A percentile compares a stretch with the other conserved stretches of the same genome.
Conservation (phyloP, 2,888 invertebrate species). For the Empis livida region DNA sequence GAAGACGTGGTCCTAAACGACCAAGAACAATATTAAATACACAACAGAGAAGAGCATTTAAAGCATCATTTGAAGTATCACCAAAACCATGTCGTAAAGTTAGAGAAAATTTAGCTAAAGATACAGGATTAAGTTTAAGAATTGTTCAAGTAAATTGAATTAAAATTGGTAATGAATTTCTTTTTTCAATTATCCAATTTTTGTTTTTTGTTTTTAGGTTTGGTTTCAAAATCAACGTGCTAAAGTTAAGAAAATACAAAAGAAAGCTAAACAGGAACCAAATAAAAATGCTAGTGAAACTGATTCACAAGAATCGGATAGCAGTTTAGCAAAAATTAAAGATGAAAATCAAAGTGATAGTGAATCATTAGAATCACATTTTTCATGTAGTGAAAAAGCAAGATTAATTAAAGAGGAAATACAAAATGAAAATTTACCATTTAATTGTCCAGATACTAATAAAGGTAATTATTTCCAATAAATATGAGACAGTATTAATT, state of each 20-base stretch:
- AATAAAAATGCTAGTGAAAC: conserved; percentile 32
- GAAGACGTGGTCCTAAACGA: conserved; percentile 62
- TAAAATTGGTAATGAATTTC: background rate
- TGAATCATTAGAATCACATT: conserved; percentile 32
- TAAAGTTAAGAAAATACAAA: conserved; percentile 53
- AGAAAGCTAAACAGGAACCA: conserved; percentile 45
- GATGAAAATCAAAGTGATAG: conserved; percentile 48
- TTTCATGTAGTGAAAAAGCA: conserved; percentile 20
- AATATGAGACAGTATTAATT: background rate
- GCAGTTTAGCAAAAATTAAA: conserved; percentile 42
- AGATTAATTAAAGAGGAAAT: conserved; percentile 30
- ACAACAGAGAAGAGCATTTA: conserved; percentile 69
- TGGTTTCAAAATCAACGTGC: conserved; percentile 55
- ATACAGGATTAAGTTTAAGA: conserved; percentile 69
- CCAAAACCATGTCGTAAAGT: conserved; percentile 76
- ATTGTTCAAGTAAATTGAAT: conserved; percentile 62
- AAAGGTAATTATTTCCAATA: conserved; percentile 29
- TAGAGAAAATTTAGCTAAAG: conserved; percentile 67
- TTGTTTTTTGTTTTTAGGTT: conserved; percentile 38
- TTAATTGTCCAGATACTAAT: conserved; percentile 32
- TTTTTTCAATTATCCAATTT: background rate
- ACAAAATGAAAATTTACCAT: conserved; percentile 27
- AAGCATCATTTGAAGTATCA: conserved; percentile 73
- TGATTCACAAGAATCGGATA: conserved; percentile 40
- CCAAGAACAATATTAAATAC: conserved; percentile 75